Percentiles rank a stretch among this genome's conserved stretches.
phyloP scores from a whole-genome alignment of 2,797 vertebrate genomes.

The Crenichthys baileyi region DNA sequence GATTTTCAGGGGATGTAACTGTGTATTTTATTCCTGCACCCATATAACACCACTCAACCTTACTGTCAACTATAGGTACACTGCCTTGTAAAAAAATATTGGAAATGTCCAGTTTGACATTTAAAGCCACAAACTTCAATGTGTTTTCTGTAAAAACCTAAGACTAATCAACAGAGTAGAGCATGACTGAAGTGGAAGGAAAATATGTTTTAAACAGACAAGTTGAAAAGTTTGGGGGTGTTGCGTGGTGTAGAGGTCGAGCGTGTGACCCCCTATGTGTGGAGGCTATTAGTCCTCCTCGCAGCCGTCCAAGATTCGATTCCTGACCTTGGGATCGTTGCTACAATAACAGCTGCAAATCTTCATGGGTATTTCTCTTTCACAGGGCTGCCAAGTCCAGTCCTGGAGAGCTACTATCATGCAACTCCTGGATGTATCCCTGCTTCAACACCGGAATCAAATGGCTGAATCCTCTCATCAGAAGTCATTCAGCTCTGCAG shows the following conservation, averaged over 20 bases:
- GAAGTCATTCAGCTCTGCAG: not conserved
- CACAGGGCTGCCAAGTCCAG: not conserved
- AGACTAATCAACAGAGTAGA: not conserved
- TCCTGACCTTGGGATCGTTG: too few relatives aligned
- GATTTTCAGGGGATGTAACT: not conserved
- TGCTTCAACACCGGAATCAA: too few relatives aligned
- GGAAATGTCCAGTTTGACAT: not conserved
- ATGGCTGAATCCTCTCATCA: too few relatives aligned
- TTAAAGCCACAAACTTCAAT: not conserved
- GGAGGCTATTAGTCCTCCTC: too few relatives aligned
- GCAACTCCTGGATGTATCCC: too few relatives aligned
- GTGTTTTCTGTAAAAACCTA: not conserved
- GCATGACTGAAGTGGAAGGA: not conserved
- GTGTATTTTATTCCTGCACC: not conserved
- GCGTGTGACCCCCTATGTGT: too few relatives aligned
- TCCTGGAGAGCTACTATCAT: too few relatives aligned
- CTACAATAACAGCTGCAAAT: not conserved
- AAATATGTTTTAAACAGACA: not conserved
- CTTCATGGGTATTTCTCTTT: not conserved
- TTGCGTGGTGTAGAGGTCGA: too few relatives aligned
- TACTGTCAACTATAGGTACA: constrained; percentile 30
- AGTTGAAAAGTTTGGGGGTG: not conserved
- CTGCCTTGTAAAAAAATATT: not conserved
- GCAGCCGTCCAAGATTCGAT: too few relatives aligned
- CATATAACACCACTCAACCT: constrained; percentile 33